Evolutionary conservation across 2,888 invertebrate species (phyloP).

Genomic region (Apodemia duryi): DNA sequence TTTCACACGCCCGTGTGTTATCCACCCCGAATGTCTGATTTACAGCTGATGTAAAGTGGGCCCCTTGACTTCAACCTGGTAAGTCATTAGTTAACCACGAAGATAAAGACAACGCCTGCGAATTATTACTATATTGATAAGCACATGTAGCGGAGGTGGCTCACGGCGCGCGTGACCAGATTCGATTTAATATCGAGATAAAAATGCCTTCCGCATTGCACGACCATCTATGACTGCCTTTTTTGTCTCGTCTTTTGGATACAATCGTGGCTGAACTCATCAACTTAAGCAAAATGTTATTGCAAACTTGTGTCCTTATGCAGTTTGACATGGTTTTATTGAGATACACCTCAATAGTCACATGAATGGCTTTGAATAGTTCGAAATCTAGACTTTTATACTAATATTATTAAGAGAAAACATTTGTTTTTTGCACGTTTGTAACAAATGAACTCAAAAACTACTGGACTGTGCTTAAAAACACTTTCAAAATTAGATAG

Average conservation of each 20-base stretch:
- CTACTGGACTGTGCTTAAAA: no score
- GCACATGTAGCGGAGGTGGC: slow-evolving; percentile 4
- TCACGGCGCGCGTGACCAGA: slow-evolving; percentile 3
- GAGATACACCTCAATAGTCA: no score
- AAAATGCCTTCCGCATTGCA: slow-evolving; percentile 11
- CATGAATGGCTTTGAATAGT: no score
- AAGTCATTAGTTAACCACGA: not conserved
- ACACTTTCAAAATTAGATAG: no score
- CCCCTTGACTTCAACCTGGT: not conserved
- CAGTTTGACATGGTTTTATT: no score
- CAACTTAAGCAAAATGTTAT: not conserved
- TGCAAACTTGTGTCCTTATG: not conserved
- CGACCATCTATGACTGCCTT: slow-evolving; percentile 12
- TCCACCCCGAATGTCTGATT: no score
- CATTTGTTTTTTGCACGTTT: no score
- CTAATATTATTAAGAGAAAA: no score
- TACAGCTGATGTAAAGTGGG: no score
- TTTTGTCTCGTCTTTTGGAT: not conserved
- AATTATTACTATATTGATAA: not conserved
- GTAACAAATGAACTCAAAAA: no score
- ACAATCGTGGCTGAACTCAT: not conserved
- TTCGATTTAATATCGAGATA: slow-evolving; percentile 13
- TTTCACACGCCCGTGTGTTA: no score
- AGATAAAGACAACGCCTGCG: not conserved
- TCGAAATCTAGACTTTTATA: no score